These are phyloP conservation scores for Bellardia bayeri DNA, from an alignment of 2,888 invertebrate genomes.

Conservation along the genomic window DNA sequence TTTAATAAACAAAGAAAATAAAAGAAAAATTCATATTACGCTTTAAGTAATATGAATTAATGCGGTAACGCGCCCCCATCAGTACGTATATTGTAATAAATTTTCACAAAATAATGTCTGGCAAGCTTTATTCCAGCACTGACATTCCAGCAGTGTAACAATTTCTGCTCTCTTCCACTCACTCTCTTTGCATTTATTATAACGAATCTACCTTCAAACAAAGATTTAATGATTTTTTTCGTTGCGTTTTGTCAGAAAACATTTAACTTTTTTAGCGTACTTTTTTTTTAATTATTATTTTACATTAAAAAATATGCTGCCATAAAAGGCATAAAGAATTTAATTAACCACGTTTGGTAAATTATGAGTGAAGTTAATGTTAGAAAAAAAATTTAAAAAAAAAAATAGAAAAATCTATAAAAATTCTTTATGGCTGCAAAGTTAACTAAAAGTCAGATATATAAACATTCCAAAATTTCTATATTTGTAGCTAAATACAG, in stretches of 20 bases:
- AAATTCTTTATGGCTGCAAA: conserved; percentile 39
- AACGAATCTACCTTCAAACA: conserved; percentile 21
- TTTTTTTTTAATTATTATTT: conserved; percentile 67
- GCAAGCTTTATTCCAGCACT: conserved; percentile 24
- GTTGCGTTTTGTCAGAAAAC: background rate
- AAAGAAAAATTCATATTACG: background rate
- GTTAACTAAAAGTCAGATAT: conserved; percentile 19
- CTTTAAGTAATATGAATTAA: no score
- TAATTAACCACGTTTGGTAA: conserved; percentile 73
- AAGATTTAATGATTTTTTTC: conserved; percentile 9
- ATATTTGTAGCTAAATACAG: conserved; percentile 5
- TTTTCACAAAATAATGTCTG: background rate
- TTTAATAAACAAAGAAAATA: background rate
- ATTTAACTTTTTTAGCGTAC: conserved; percentile 26
- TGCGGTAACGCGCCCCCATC: no score
- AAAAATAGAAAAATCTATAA: conserved; percentile 32
- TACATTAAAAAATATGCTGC: conserved; percentile 69
- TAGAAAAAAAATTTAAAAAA: conserved; percentile 15
- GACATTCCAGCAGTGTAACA: background rate
- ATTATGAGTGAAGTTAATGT: conserved; percentile 72
- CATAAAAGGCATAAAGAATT: conserved; percentile 70
- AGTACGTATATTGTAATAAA: no score
- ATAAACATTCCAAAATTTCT: background rate
- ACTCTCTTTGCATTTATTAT: background rate
- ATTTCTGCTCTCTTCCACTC: background rate